Conservation (phyloP, 2,797 vertebrate genomes). For the Channa striata region DNA sequence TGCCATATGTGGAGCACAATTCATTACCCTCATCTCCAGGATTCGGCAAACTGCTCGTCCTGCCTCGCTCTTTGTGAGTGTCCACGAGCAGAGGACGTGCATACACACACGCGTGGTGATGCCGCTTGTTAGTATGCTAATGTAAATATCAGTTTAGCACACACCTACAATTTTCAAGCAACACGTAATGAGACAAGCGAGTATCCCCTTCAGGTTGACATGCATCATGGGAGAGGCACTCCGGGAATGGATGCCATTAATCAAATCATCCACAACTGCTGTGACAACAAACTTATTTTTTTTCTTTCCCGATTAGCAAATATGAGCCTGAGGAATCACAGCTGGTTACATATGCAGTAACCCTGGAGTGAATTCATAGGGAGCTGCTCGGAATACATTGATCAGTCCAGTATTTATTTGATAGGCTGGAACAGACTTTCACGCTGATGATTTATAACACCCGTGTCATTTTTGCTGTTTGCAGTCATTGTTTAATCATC, state of each 20-base stretch:
- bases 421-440: constrained; percentile 5
- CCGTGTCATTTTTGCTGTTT: constrained; percentile 6
- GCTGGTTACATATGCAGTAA: constrained; percentile 58
- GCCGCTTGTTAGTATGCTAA: constrained; percentile 86
- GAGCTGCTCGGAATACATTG: constrained; percentile 50
- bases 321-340: constrained; percentile 49
- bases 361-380: constrained; percentile 40
- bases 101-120: constrained; percentile 42
- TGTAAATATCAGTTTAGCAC: constrained; percentile 84
- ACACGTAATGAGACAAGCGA: constrained; percentile 60
- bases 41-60: constrained; percentile 74
- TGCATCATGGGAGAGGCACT: constrained; percentile 61
- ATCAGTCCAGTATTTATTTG: constrained; percentile 52
- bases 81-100: constrained; percentile 36
- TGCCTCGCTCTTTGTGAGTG: constrained; percentile 37
- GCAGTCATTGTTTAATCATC: constrained; percentile 30
- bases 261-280: constrained; percentile 71
- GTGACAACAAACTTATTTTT: constrained; percentile 66
- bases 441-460: constrained; percentile 41
- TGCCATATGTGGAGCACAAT: constrained; percentile 83
- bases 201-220: constrained; percentile 68
- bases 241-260: constrained; percentile 60
- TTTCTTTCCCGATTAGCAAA: constrained; percentile 61
- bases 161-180: constrained; percentile 71
- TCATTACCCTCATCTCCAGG: constrained; percentile 84